phyloP scores from a whole-genome alignment of 2,113 vertebrate genomes.

The Microcebus tavaratra region DNA sequence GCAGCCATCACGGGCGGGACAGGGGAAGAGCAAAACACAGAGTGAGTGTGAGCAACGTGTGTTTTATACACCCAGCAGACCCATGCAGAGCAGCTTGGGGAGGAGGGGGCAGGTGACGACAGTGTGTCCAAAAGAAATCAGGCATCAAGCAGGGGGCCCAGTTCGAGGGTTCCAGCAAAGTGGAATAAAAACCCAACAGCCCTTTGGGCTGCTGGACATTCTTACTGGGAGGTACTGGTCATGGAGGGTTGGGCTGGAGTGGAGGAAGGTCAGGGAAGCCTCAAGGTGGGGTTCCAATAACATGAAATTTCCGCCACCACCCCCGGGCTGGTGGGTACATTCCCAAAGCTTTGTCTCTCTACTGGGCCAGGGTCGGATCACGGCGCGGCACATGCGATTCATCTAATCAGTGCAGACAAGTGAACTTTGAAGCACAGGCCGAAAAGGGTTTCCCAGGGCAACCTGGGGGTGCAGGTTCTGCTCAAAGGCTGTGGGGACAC shows the following conservation, averaged over 20 bases:
- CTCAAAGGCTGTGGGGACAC: not conserved
- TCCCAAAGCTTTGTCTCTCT: not conserved
- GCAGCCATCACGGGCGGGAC: not conserved
- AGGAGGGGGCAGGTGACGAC: accelerated
- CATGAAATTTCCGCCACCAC: no score
- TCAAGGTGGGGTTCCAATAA: no score
- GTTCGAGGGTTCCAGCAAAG: not conserved
- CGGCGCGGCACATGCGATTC: not conserved
- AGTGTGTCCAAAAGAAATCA: accelerated
- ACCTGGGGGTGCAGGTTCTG: not conserved
- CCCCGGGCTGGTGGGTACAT: not conserved
- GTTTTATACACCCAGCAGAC: accelerated
- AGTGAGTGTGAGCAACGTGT: not conserved
- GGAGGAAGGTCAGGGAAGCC: not conserved
- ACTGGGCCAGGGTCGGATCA: accelerated
- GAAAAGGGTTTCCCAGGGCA: not conserved
- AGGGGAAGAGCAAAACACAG: slow-evolving; percentile 45
- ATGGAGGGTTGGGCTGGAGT: accelerated
- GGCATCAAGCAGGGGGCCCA: not conserved
- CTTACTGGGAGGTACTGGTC: not conserved
- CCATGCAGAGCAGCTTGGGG: accelerated
- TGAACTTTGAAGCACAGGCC: not conserved
- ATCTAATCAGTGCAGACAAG: not conserved
- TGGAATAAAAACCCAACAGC: not conserved
- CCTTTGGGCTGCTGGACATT: not conserved